Base-by-base conservation (phyloP, 2,888 invertebrate genomes). In the Parnassius mnemosyne region DNA sequence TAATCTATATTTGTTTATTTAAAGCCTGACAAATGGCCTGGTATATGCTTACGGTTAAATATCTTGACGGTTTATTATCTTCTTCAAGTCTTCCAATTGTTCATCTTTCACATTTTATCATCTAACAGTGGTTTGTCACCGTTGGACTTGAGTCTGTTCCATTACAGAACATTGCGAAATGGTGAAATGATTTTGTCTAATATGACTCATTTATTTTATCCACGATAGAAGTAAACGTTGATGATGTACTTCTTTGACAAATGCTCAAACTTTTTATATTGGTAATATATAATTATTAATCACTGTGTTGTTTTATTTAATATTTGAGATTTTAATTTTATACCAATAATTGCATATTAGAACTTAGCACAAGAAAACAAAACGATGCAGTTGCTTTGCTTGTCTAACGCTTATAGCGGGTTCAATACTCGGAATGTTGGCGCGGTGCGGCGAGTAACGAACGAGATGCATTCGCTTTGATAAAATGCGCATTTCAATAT, bases 371-470 rank as follows among this genome's bases (percentile, higher is more conserved):
- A 43, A 53, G 20, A 11, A 57, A 41, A 41, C 46, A 49, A 41
- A 42, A 43, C 10, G 34, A 50, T 49, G n/a, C 42, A 47, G 50
- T 44, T 46, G 51, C 44, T 34, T 57, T 43, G 42, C 50, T 51
- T 44, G 80, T 88, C 89, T 89, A 89, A 89, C 83, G 81, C 86
- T 79, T 80, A 84, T 84, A 80, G 81, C 70, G 82, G 74, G 88
- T 87, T 89, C 89, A 89, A 88, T 83, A 88, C 79, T 76, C 87
- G 75, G 70, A 68, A 69, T 64, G 41, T 34, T 12, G 13, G 13
- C 49, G 54, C 42, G 70, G 71, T 73, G 69, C 68, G 66, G 82
- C 80, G 73, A 68, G 87, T 89, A 89, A 89, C 87, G 87, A 89
- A 87, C 84, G 76, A 83, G 89, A 89, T 89, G 81, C 80, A 77